Base-by-base conservation (phyloP, 2,888 invertebrate genomes). In the Drosophila anceps region DNA sequence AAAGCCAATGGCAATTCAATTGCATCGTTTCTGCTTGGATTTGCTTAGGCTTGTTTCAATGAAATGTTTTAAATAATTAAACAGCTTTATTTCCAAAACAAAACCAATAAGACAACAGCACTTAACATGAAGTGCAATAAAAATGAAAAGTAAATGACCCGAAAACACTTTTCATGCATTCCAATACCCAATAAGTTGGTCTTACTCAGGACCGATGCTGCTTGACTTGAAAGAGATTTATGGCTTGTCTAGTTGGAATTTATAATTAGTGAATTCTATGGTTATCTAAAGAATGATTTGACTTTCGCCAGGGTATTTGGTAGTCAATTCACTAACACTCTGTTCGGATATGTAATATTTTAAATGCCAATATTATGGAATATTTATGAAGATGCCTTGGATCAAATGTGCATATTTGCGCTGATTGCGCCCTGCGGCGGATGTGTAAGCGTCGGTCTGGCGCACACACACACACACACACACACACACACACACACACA, bases 361-460 rank as follows among this genome's bases (percentile, higher is more conserved):
- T 41, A 60, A 59, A 44, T 73, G 50, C 46, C 69, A 62, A 69
- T 57, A 60, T 68, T 54, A 54, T 73, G 53, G 58, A 72, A 79
- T 83, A 83, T 83, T 71, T 69, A 78, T 83, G 64, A 67, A 67
- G 69, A 57, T 68, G 69, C 66, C 58, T 33, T 60, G 73, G 66
- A 69, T 84, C 79, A 76, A 68, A 71, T 78, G 67, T 68, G 63
- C 66, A 82, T 78, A 82, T 84, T 76, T 73, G 69, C 65, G 64
- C 51, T 76, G 86, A 83, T 77, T 81, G 81, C 60, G 60, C 39
- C 73, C 69, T 73, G 63, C 59, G 73, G 72, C 79, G 80, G 73
- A 69, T 77, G 73, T 72, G 72, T 67, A 62, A 79, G 64, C 54
- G 68, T 64, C 46, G 65, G 50, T 60, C 55, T 51, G 72, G 20